Conservation (phyloP, 2,113 vertebrate genomes). For the Mobula hypostoma region DNA sequence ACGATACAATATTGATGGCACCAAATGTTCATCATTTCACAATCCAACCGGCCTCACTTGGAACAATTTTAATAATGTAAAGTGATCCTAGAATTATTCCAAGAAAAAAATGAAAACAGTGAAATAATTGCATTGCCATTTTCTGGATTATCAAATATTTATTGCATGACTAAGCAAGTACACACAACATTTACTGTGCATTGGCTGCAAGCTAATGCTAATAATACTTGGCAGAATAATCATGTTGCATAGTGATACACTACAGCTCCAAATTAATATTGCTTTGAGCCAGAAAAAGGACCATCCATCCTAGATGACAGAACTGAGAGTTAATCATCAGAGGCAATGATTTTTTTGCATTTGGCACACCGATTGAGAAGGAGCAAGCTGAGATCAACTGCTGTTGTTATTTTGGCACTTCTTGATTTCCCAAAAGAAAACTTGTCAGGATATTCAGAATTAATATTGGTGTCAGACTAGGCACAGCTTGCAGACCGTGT, state of each 20-base stretch:
- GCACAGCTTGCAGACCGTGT: neutral
- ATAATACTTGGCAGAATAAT: neutral
- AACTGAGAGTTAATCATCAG: neutral
- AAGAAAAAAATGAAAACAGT: neutral
- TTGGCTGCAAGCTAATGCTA: neutral
- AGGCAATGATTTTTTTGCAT: too few species aligned
- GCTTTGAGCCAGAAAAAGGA: neutral
- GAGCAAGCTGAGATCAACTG: neutral
- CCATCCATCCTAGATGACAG: neutral
- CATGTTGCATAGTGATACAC: neutral
- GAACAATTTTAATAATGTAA: neutral
- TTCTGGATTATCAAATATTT: neutral
- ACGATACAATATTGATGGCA: neutral
- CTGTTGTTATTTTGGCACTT: neutral
- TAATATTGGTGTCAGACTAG: neutral
- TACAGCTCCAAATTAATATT: neutral
- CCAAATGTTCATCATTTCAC: neutral
- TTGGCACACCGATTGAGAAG: neutral
- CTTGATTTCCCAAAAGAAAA: slow-evolving; percentile 14
- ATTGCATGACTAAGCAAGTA: neutral
- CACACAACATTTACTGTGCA: neutral
- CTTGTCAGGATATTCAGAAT: neutral
- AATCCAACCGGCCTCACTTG: neutral
- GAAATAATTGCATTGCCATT: neutral
- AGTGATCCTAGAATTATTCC: neutral